Conservation (phyloP, 37 sponge, comb jelly and placozoan genomes). For the Hormiphora californensis region DNA sequence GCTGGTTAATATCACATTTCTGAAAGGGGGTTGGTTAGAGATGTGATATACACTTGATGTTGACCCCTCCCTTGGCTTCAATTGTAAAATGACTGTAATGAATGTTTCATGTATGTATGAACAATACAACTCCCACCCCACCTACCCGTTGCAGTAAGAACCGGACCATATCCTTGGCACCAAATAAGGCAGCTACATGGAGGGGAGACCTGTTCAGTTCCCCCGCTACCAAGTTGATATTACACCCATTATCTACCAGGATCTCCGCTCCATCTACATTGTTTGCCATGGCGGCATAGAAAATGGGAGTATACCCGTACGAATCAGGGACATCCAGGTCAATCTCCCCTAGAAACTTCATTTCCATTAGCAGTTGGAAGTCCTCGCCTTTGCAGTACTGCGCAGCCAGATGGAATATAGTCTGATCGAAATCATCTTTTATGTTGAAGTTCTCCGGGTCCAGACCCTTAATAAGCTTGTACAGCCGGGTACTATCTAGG, state of each 20-base stretch:
- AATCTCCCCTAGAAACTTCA: background rate
- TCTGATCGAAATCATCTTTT: background rate
- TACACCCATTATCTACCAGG: background rate
- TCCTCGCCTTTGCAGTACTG: slow-evolving; percentile 10
- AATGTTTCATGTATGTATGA: background rate
- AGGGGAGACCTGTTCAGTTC: background rate
- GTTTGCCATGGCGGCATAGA: slow-evolving; percentile 14
- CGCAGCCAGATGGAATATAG: background rate
- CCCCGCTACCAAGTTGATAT: background rate
- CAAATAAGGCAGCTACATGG: background rate
- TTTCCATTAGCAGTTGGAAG: background rate
- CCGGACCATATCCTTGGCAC: background rate
- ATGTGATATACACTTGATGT: too few relatives aligned
- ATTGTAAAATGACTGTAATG: background rate
- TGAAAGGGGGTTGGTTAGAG: background rate
- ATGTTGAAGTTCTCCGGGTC: background rate
- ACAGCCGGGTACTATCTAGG: background rate
- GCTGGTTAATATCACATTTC: background rate
- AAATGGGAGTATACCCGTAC: background rate
- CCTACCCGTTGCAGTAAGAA: background rate
- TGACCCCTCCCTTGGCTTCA: too few relatives aligned
- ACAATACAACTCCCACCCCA: background rate
- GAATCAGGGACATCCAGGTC: background rate
- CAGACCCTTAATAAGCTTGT: background rate
- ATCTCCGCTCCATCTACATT: slow-evolving; percentile 4